A percentile compares a stretch with the other conserved stretches of the same genome.
Evolutionary conservation across 2,888 invertebrate genomes (phyloP).

Genomic region (Thera obeliscata): DNA sequence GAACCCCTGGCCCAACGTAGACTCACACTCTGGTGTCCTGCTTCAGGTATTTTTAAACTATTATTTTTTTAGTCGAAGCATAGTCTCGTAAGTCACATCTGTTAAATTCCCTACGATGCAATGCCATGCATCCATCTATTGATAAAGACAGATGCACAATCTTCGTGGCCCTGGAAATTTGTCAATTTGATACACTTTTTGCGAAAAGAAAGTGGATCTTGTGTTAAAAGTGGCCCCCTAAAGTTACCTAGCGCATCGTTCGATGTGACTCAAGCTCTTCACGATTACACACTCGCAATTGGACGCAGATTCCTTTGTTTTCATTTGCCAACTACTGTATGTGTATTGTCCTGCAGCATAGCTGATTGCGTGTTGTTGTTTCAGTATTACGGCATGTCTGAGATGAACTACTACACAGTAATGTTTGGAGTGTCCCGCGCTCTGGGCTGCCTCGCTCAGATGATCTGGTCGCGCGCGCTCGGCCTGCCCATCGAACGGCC

Average conservation of each 20-base stretch:
- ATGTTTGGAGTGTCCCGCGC: slow-evolving; percentile 96
- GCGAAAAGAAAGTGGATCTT: too few species aligned
- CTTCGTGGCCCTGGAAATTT: too few species aligned
- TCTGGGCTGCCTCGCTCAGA: slow-evolving; percentile 91
- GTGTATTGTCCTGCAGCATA: background rate
- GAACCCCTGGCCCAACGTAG: slow-evolving; percentile 99
- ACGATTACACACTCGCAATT: too few species aligned
- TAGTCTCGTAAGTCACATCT: too few species aligned
- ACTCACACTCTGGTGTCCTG: slow-evolving; percentile 97
- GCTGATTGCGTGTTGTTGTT: slow-evolving; percentile 16
- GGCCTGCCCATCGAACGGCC: slow-evolving; percentile 94
- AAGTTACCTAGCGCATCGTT: too few species aligned
- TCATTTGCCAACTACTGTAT: background rate
- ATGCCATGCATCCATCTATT: too few species aligned
- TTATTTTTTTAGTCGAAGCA: too few species aligned
- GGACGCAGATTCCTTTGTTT: background rate
- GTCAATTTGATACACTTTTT: too few species aligned
- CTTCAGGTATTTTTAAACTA: slow-evolving; percentile 86
- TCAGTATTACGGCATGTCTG: slow-evolving; percentile 94
- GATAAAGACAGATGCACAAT: too few species aligned
- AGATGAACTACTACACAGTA: slow-evolving; percentile 97
- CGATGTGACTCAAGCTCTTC: too few species aligned
- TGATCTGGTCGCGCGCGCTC: slow-evolving; percentile 94
- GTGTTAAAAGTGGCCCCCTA: too few species aligned
- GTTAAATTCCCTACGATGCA: too few species aligned